Conservation (phyloP, 2,113 vertebrate species). For the Conger conger region DNA sequence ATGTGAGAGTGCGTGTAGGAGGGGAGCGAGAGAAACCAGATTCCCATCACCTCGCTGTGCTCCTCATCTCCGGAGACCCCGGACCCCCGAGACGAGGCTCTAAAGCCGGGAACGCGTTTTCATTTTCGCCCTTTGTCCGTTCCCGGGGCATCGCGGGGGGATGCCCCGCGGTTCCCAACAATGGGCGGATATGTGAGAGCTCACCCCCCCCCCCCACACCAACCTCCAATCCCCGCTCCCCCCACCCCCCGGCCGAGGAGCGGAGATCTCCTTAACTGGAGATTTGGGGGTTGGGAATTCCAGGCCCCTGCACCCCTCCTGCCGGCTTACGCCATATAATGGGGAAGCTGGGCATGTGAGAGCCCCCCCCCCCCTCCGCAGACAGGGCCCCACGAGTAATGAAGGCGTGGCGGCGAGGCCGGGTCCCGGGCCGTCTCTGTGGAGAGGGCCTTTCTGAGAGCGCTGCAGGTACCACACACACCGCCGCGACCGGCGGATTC, state of each 20-base stretch:
- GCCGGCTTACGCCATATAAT: conserved; percentile 71
- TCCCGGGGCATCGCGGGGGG: conserved; percentile 18
- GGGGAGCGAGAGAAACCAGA: conserved; percentile 20
- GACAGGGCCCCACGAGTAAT: conserved; percentile 89
- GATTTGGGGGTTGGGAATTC: conserved; percentile 85
- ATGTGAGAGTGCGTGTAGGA: conserved; percentile 27
- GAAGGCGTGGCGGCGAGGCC: conserved; percentile 85
- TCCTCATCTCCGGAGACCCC: conserved; percentile 38
- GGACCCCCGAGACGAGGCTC: conserved; percentile 40
- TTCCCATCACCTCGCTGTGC: conserved; percentile 48
- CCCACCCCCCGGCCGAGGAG: conserved; percentile 54
- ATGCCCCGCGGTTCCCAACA: conserved; percentile 56
- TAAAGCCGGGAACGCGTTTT: conserved; percentile 58
- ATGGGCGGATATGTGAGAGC: conserved; percentile 79
- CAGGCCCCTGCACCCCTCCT: conserved; percentile 78
- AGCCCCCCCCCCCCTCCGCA: conserved; percentile 62
- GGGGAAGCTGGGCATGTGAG: conserved; percentile 77
- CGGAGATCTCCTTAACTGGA: conserved; percentile 79
- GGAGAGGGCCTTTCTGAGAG: conserved; percentile 76
- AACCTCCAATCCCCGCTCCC: conserved; percentile 25
- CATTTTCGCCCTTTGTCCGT: conserved; percentile 55
- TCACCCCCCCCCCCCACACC: conserved; percentile 45
- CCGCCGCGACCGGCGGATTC: conserved; percentile 81
- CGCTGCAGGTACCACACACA: conserved; percentile 74
- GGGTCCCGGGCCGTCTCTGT: conserved; percentile 79